Evolutionary conservation across 2,888 invertebrate genomes (phyloP).

Genomic region (Hetaerina titia): DNA sequence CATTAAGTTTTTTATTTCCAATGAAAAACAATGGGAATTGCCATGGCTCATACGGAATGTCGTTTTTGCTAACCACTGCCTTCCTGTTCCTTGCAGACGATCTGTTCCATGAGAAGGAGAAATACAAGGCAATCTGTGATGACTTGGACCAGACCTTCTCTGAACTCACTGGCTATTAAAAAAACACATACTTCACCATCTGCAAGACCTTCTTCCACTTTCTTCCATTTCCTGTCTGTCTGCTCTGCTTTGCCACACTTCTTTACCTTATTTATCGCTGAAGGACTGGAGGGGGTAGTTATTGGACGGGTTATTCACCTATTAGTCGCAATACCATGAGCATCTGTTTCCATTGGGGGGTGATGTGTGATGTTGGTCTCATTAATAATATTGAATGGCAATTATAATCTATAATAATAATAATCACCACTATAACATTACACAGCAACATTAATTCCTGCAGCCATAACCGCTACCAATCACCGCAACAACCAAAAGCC

Average conservation of each 20-base stretch:
- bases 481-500: conserved; percentile 43
- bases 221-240: conserved; percentile 61
- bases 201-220: conserved; percentile 68
- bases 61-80: conserved; percentile 65
- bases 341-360: conserved; percentile 59
- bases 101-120: conserved; percentile 91
- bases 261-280: conserved; percentile 50
- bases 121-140: conserved; percentile 98
- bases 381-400: conserved; percentile 60
- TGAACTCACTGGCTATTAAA: conserved; percentile 97
- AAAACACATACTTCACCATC: conserved; percentile 69
- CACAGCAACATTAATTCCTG: conserved; percentile 65
- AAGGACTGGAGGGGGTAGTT: conserved; percentile 62
- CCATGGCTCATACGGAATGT: conserved; percentile 45
- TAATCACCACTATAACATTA: conserved; percentile 49
- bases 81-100: conserved; percentile 83
- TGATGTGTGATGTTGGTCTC: conserved; percentile 54
- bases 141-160: conserved; percentile 98
- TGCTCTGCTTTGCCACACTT: conserved; percentile 61
- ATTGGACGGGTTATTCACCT: conserved; percentile 29
- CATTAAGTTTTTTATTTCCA: conserved; percentile 57
- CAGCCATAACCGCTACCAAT: conserved; percentile 55
- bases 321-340: conserved; percentile 39
- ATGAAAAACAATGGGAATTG: conserved; percentile 49
- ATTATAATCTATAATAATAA: conserved; percentile 61